phyloP scores from a whole-genome alignment of 2,888 invertebrate species.

The Muschampia plurimacula region DNA sequence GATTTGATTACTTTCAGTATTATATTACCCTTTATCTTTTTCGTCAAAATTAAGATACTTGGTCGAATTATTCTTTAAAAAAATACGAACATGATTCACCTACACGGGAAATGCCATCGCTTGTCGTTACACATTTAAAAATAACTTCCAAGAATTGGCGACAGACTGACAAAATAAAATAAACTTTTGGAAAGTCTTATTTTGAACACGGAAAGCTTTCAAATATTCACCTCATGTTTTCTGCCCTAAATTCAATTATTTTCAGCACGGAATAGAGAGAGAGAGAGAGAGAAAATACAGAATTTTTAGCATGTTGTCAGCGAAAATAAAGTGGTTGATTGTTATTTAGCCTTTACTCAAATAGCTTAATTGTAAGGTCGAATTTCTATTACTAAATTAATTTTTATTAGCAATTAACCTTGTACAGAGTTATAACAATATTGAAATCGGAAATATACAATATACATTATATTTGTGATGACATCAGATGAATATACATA shows the following conservation, averaged over 20 bases:
- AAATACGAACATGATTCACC: not conserved
- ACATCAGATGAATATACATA: too few relatives aligned
- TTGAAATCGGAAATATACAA: not conserved
- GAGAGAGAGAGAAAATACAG: too few relatives aligned
- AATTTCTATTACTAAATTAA: not conserved
- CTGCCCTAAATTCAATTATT: not conserved
- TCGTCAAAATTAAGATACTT: too few relatives aligned
- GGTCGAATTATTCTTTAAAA: too few relatives aligned
- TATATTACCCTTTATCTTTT: too few relatives aligned
- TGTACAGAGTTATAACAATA: not conserved
- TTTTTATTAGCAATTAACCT: not conserved
- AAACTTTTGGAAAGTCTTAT: not conserved
- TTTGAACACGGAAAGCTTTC: conserved; percentile 31
- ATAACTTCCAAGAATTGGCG: conserved; percentile 28
- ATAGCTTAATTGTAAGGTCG: not conserved
- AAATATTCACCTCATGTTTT: not conserved
- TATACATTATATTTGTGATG: too few relatives aligned
- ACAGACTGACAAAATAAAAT: conserved; percentile 30
- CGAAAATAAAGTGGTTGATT: not conserved
- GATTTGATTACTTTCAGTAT: too few relatives aligned
- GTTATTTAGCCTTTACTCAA: not conserved
- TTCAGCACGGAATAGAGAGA: not conserved
- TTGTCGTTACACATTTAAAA: conserved; percentile 15
- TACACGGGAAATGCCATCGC: conserved; percentile 3
- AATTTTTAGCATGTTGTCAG: too few relatives aligned